Evolutionary conservation across 2,888 invertebrate genomes (phyloP).

Genomic region (Scelioninae gen. 2): DNA sequence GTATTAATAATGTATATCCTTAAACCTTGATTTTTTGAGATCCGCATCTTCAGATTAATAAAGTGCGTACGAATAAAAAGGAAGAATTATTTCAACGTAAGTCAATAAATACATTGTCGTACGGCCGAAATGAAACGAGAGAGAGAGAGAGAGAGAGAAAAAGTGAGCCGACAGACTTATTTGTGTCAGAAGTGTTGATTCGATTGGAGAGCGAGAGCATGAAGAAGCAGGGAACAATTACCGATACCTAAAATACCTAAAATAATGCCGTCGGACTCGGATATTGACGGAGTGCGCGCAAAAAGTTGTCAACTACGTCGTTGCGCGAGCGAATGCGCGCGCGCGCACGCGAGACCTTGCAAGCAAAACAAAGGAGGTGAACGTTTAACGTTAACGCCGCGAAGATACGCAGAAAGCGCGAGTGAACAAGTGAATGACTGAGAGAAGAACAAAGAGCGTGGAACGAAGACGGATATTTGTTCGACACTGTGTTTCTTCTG

Average conservation of each 20-base stretch:
- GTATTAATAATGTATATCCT: no score
- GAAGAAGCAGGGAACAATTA: no score
- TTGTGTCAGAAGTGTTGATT: no score
- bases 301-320: conserved; percentile 50
- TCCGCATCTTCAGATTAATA: no score
- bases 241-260: conserved; percentile 14
- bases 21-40: no score
- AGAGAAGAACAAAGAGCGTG: conserved; percentile 41
- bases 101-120: no score
- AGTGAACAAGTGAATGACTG: conserved; percentile 35
- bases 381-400: conserved; percentile 42
- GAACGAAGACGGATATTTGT: conserved; percentile 51
- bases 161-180: no score
- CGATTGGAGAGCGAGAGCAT: no score
- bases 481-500: conserved; percentile 39
- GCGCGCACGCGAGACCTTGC: conserved; percentile 50
- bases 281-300: conserved; percentile 46
- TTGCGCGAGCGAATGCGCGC: conserved; percentile 26
- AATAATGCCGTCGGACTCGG: conserved; percentile 26
- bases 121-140: no score
- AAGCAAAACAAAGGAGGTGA: conserved; percentile 57
- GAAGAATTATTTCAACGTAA: no score
- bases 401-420: conserved; percentile 38
- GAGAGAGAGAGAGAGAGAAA: no score
- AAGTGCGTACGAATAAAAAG: no score